Evolutionary conservation across 2,888 invertebrate genomes (phyloP).

Genomic region (Argynnis bischoffii): DNA sequence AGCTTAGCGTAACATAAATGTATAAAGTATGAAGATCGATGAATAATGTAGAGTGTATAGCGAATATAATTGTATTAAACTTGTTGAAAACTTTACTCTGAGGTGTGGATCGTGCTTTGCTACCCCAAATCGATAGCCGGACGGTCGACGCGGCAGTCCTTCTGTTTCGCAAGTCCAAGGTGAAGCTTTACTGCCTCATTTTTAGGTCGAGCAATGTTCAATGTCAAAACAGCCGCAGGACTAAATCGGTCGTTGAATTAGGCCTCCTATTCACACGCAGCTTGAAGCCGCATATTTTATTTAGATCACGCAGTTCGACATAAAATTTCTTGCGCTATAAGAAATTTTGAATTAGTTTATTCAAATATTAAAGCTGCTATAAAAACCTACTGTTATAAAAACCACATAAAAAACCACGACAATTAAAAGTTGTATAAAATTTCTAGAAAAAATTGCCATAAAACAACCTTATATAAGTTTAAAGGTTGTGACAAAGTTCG

Average conservation of each 20-base stretch:
- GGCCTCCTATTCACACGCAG: conserved; percentile 46
- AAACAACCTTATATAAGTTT: conserved; percentile 3
- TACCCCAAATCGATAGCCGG: conserved; percentile 59
- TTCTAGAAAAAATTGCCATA: background rate
- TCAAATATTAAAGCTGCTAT: background rate
- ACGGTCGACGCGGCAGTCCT: conserved; percentile 64
- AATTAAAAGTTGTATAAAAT: background rate
- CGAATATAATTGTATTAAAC: conserved; percentile 24
- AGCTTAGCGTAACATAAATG: conserved; percentile 2
- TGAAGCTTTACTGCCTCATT: conserved; percentile 55
- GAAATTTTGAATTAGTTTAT: background rate
- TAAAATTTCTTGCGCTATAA: background rate
- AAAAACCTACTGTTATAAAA: no score
- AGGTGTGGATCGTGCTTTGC: conserved; percentile 31
- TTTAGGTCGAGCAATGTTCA: conserved; percentile 67
- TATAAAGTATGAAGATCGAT: background rate
- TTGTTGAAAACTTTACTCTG: conserved; percentile 32
- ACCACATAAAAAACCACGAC: background rate
- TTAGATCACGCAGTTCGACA: conserved; percentile 28
- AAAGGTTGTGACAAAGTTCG: background rate
- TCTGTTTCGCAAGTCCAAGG: conserved; percentile 73
- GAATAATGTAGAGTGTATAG: conserved; percentile 9
- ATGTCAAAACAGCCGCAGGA: conserved; percentile 73
- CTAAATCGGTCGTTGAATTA: conserved; percentile 63
- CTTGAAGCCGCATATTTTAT: conserved; percentile 36